Evolutionary conservation across 1,140 invertebrate species (phyloP).

Genomic region (Stegodyphus mimosarum): DNA sequence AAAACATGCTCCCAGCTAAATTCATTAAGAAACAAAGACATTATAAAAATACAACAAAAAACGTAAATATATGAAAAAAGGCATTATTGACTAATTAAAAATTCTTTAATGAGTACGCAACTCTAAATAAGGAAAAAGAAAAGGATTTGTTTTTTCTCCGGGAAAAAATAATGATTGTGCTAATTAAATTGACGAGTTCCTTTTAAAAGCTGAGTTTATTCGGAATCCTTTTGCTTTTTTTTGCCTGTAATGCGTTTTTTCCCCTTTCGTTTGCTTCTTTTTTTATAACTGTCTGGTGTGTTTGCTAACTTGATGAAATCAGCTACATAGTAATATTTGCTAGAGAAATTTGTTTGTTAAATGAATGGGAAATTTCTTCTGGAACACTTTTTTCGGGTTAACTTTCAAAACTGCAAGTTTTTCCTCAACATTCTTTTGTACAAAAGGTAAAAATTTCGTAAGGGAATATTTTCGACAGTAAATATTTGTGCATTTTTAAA

Average conservation of each 20-base stretch:
- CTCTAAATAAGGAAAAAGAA: slow-evolving; percentile 53
- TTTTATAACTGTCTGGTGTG: slow-evolving; percentile 18
- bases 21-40: slow-evolving; percentile 52
- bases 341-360: slow-evolving; percentile 41
- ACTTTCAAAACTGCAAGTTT: too few species aligned
- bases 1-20: slow-evolving; percentile 32
- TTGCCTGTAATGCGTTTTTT: slow-evolving; percentile 16
- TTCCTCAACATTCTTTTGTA: too few species aligned
- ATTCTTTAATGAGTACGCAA: slow-evolving; percentile 54
- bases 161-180: slow-evolving; percentile 55
- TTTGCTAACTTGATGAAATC: slow-evolving; percentile 60
- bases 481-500: too few species aligned
- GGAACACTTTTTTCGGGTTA: too few species aligned
- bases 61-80: slow-evolving; percentile 17
- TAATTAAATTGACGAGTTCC: slow-evolving; percentile 57
- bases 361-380: slow-evolving; percentile 5
- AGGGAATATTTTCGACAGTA: too few species aligned
- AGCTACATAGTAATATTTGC: slow-evolving; percentile 54
- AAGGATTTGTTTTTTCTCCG: slow-evolving; percentile 39
- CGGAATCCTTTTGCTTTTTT: neutral
- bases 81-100: slow-evolving; percentile 59
- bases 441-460: too few species aligned
- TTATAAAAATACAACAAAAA: slow-evolving; percentile 14
- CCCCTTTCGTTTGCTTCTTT: slow-evolving; percentile 7
- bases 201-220: slow-evolving; percentile 54